Evolutionary conservation across 2,888 invertebrate genomes (phyloP).

Genomic region (Papilio demoleus): DNA sequence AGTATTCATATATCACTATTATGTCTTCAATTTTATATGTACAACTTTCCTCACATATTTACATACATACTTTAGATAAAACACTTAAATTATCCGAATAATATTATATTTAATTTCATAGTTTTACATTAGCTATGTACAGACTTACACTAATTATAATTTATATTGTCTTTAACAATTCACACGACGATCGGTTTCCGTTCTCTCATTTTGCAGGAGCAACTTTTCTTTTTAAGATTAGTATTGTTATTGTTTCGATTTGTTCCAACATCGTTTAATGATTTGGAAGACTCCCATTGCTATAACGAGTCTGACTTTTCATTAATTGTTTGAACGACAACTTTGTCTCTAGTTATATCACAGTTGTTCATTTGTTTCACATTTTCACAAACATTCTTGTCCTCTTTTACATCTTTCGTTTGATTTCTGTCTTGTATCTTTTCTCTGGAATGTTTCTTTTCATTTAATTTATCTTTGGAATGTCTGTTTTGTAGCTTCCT

Average conservation of each 20-base stretch:
- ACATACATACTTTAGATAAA: constrained; percentile 41
- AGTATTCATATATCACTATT: constrained; percentile 70
- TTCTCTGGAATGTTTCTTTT: constrained; percentile 50
- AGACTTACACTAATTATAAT: not conserved
- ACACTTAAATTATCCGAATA: not conserved
- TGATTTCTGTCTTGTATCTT: constrained; percentile 51
- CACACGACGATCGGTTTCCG: constrained; percentile 73
- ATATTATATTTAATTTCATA: not conserved
- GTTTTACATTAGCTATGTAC: constrained; percentile 1
- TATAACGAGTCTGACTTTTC: constrained; percentile 70
- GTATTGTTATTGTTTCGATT: constrained; percentile 60
- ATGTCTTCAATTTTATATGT: constrained; percentile 63
- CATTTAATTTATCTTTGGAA: constrained; percentile 51
- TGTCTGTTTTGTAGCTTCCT: constrained; percentile 48
- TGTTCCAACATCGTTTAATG: constrained; percentile 62
- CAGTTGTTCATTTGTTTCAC: constrained; percentile 45
- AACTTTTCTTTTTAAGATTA: constrained; percentile 67
- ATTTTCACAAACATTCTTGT: constrained; percentile 19
- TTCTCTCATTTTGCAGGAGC: constrained; percentile 73
- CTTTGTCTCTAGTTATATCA: constrained; percentile 35
- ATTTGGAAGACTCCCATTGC: constrained; percentile 72
- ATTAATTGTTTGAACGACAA: constrained; percentile 48
- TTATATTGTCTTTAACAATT: constrained; percentile 40
- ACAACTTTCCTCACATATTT: constrained; percentile 55
- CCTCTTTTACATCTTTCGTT: constrained; percentile 39